Evolutionary conservation across 2,888 invertebrate genomes (phyloP), one percentile per base, ranked within the genome.

Genomic region (Aphelenchoides bicaudatus): DNA sequence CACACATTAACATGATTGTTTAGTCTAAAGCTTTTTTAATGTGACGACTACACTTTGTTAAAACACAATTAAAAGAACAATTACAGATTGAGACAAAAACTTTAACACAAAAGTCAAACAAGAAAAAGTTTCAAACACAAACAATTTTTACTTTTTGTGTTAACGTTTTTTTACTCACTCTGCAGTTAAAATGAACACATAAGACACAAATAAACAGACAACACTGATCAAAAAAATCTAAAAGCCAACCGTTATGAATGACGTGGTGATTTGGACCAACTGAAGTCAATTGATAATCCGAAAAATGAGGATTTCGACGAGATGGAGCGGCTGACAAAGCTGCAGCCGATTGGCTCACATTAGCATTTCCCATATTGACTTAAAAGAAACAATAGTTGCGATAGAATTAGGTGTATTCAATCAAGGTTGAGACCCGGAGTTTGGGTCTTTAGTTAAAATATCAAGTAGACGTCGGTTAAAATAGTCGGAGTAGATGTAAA

Each of bases 241-340:
- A 43, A 43, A 51, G 59, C 58, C 58, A 21, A 58, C 58, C 58
- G 47, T 58, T 58, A 27, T 31, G 61, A 10, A 58, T 28, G 29
- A 58, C 58, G 31, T 54, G 58, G 29, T 58, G 58, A 31, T 58
- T 61, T 13, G 43, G 29, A 19, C 47, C 29, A 2, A 37, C 29
- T 8, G 58, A 27, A 2, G 49, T 31, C 46, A 58, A 46, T 3
- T 58, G 58, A 29, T 58, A 58, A 29, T 58, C 58, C 25, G 31
- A 25, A 37, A 58, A 58, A 28, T 58, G 58, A 10, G 58, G 58
- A 31, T 58, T 58, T 5, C 58, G 58, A 3, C 58, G 43, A 10
- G 58, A 47, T 29, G 52, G 52, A 16, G 52, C 52, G 19, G 52
- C 28, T 8, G 19, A 38, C 52, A 51, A 21, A n/a, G 31, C 51